Percentiles rank a stretch among this genome's conserved stretches.
Conservation (phyloP, 1,140 invertebrate species). For the Geopemphigus sp. region DNA sequence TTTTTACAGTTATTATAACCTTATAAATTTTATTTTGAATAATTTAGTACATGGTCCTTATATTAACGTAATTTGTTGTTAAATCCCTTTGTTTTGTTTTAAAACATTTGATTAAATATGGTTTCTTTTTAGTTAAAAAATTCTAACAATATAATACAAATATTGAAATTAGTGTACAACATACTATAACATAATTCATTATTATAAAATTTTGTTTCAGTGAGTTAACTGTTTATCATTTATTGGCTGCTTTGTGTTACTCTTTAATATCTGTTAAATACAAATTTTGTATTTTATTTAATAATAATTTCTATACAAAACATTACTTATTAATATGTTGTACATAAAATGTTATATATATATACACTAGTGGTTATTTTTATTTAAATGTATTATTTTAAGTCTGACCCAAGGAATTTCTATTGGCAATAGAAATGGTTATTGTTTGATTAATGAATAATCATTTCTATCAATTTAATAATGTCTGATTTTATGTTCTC, state of each 20-base stretch:
- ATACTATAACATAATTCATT: background rate
- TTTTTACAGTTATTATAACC: background rate
- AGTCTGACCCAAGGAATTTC: constrained; percentile 47
- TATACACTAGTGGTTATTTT: constrained; percentile 35
- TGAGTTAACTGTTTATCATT: constrained; percentile 7
- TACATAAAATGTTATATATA: constrained; percentile 14
- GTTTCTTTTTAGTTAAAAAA: background rate
- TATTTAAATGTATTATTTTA: constrained; percentile 18
- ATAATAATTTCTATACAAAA: background rate
- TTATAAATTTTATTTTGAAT: background rate
- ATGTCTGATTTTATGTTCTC: constrained; percentile 7
- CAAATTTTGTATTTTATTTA: constrained; percentile 2
- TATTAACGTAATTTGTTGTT: background rate
- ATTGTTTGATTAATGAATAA: background rate
- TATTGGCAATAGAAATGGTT: constrained; percentile 23
- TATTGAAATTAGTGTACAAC: background rate
- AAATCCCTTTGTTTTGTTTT: background rate
- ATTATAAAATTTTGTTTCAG: background rate
- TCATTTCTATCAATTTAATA: background rate
- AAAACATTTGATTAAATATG: background rate
- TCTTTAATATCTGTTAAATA: background rate
- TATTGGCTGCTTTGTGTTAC: constrained; percentile 12
- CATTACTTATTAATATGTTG: background rate
- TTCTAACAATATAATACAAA: background rate
- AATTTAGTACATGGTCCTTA: constrained; percentile 8